A percentile compares a stretch with the other conserved stretches of the same genome.
Evolutionary conservation across 2,888 invertebrate species (phyloP).

Genomic region (Brachylomia viminalis): DNA sequence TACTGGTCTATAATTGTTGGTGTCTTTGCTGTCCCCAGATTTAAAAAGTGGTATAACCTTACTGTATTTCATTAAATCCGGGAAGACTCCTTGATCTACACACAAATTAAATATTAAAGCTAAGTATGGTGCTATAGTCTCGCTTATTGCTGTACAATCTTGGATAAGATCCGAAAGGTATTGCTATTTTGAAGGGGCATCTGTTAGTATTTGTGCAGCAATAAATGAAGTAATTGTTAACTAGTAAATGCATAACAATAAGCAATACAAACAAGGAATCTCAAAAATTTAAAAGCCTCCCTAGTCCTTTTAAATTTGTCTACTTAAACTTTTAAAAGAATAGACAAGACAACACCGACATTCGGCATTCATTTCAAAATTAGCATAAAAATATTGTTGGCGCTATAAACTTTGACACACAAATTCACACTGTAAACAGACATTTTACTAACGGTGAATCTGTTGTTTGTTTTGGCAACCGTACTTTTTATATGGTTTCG

Average conservation of each 20-base stretch:
- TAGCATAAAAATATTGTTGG: background rate
- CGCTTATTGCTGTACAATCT: no score
- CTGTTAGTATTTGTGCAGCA: background rate
- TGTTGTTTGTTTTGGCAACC: conserved; percentile 19
- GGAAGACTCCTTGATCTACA: no score
- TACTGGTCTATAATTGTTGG: no score
- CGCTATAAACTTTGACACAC: background rate
- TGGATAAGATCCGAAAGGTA: background rate
- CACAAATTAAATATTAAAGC: no score
- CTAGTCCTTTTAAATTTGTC: background rate
- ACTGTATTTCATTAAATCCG: no score
- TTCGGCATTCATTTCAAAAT: background rate
- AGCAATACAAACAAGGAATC: background rate
- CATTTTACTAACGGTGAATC: conserved; percentile 19
- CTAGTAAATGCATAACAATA: background rate
- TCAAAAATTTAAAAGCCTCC: background rate
- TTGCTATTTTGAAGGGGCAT: background rate
- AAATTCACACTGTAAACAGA: conserved; percentile 16
- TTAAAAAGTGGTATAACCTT: no score
- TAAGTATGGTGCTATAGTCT: no score
- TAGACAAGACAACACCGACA: background rate
- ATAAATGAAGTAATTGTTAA: background rate
- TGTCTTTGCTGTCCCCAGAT: no score
- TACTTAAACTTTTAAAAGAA: background rate
- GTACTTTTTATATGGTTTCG: background rate